phyloP scores from a whole-genome alignment of 2,888 invertebrate species.

The Holacanthella duospinosa region DNA sequence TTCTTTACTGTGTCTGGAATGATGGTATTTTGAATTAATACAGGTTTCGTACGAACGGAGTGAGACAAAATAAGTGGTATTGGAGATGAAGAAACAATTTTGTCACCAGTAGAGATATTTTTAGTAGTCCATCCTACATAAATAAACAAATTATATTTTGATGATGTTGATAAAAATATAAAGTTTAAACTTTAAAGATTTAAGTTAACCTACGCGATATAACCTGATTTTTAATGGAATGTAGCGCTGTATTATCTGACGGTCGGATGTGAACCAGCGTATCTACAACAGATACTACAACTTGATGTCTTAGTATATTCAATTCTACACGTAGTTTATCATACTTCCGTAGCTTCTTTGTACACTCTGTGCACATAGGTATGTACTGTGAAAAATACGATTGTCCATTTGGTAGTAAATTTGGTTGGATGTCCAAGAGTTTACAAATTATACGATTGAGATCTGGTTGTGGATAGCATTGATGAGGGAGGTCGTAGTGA shows the following conservation, averaged over 20 bases:
- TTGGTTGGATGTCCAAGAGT: not conserved
- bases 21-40: too few relatives aligned
- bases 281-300: not conserved
- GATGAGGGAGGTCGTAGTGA: not conserved
- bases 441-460: not conserved
- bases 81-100: too few relatives aligned
- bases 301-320: not conserved
- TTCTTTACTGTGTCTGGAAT: too few relatives aligned
- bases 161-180: too few relatives aligned
- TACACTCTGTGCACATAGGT: not conserved
- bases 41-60: too few relatives aligned
- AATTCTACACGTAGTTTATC: not conserved
- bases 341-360: conserved; percentile 1
- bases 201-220: not conserved
- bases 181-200: too few relatives aligned
- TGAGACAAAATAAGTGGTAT: too few relatives aligned
- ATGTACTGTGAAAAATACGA: not conserved
- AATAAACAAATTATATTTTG: too few relatives aligned
- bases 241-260: not conserved
- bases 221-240: not conserved
- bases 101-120: too few relatives aligned
- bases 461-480: not conserved
- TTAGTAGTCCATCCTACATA: not conserved
- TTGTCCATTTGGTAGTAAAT: too few relatives aligned
- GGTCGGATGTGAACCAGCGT: not conserved